phyloP scores from a whole-genome alignment of 2,888 invertebrate species.

The Exephanes ischioxanthus region DNA sequence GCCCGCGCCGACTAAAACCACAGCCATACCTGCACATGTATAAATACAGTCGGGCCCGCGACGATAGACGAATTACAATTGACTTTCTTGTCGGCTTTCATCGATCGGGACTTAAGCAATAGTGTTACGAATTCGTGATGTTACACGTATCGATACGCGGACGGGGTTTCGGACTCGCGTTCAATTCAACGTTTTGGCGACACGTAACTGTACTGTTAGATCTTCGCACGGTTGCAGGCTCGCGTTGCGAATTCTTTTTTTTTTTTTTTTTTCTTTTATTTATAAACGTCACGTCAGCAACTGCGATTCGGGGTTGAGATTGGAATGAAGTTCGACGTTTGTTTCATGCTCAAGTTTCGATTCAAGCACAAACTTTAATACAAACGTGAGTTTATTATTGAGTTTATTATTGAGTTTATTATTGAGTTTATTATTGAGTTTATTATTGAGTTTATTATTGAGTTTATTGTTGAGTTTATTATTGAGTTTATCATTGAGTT shows the following conservation, averaged over 20 bases:
- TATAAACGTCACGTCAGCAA: too few species aligned
- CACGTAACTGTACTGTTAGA: conserved; percentile 27
- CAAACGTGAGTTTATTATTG: too few species aligned
- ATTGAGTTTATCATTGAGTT: too few species aligned
- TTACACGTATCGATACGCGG: conserved; percentile 77
- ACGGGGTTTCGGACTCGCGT: conserved; percentile 35
- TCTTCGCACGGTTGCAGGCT: conserved; percentile 14
- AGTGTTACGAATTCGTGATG: conserved; percentile 82
- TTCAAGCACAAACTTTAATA: too few species aligned
- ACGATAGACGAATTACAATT: conserved; percentile 85
- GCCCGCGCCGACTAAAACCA: conserved; percentile 81
- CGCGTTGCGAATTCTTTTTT: neutral
- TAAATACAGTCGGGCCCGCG: conserved; percentile 84
- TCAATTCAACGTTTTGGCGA: conserved; percentile 25
- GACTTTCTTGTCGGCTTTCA: conserved; percentile 85
- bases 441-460: too few species aligned
- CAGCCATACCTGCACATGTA: conserved; percentile 83
- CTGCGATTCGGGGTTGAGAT: too few species aligned
- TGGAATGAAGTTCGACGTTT: too few species aligned
- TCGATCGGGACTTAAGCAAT: conserved; percentile 83
- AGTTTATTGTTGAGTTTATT: too few species aligned
- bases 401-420: too few species aligned
- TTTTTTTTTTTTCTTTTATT: neutral
- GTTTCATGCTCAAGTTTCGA: too few species aligned
- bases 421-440: too few species aligned